These are phyloP conservation scores for Syngnathus rostellatus DNA, from an alignment of 2,797 vertebrate genomes.

Conservation along the genomic window DNA sequence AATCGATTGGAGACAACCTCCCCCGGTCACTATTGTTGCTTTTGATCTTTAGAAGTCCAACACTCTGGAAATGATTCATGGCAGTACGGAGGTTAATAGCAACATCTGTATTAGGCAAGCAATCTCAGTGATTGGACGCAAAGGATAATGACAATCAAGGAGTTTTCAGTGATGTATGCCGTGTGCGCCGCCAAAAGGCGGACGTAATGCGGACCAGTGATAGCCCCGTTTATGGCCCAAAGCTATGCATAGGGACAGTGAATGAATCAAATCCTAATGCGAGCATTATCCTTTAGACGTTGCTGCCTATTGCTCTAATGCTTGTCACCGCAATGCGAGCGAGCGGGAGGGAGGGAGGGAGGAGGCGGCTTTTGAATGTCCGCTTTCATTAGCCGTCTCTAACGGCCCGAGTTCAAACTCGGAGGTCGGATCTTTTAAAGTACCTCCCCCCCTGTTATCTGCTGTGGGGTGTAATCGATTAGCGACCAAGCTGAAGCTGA, in stretches of 20 bases:
- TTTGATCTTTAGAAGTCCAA: constrained; percentile 20
- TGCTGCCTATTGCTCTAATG: constrained; percentile 55
- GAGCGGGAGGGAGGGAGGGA: background rate
- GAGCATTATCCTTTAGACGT: constrained; percentile 56
- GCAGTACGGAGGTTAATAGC: constrained; percentile 2
- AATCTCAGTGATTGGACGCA: constrained; percentile 46
- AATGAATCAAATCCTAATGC: constrained; percentile 57
- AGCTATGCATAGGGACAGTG: constrained; percentile 39
- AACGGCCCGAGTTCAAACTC: constrained; percentile 30
- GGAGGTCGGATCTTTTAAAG: background rate
- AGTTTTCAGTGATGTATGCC: constrained; percentile 24
- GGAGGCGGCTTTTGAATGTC: constrained; percentile 49
- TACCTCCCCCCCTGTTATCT: constrained; percentile 8
- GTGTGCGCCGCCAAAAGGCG: constrained; percentile 48
- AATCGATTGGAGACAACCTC: constrained; percentile 30
- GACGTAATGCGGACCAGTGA: constrained; percentile 43
- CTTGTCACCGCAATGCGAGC: constrained; percentile 37
- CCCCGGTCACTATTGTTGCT: background rate
- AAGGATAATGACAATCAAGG: constrained; percentile 45
- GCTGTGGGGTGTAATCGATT: background rate
- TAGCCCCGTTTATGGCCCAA: constrained; percentile 49
- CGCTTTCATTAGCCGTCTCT: constrained; percentile 37
- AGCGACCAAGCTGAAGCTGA: too few relatives aligned
- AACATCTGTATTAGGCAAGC: background rate
- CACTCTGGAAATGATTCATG: constrained; percentile 44